phyloP scores from a whole-genome alignment of 2,888 invertebrate species.

The Hydropsyche betteni region DNA sequence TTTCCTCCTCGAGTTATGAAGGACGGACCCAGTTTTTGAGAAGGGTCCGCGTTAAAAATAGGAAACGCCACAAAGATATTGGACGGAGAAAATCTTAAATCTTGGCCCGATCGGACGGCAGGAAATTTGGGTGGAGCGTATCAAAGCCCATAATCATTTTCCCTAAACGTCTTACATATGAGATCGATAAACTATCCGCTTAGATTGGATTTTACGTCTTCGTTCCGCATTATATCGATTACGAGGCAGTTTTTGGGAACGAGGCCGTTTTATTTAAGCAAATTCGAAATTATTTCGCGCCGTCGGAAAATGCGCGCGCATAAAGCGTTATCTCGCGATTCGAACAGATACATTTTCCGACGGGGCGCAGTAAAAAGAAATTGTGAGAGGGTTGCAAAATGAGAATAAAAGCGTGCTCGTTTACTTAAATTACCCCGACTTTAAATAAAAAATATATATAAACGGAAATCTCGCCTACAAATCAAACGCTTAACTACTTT shows the following conservation, averaged over 20 bases:
- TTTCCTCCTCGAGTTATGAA: slow-evolving; percentile 1
- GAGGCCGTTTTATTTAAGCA: too few species aligned
- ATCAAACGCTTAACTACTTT: not conserved
- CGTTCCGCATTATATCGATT: too few species aligned
- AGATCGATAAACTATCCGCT: too few species aligned
- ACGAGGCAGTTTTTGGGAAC: too few species aligned
- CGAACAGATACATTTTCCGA: slow-evolving; percentile 6
- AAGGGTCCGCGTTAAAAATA: slow-evolving; percentile 17
- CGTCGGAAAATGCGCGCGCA: not conserved
- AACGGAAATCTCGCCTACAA: not conserved
- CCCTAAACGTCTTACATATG: not conserved
- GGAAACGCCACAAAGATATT: not conserved
- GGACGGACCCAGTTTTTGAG: not conserved
- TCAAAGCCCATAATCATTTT: slow-evolving; percentile 15
- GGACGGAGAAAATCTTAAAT: slow-evolving; percentile 2
- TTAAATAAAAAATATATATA: not conserved
- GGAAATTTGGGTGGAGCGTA: slow-evolving; percentile 5
- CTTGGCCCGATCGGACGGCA: not conserved
- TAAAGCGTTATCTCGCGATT: slow-evolving; percentile 8
- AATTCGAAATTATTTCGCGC: not conserved
- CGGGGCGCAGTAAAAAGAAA: slow-evolving; percentile 6
- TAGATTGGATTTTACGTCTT: too few species aligned
- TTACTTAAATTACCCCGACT: slow-evolving; percentile 11
- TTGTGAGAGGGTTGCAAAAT: slow-evolving; percentile 27
- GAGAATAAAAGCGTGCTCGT: slow-evolving; percentile 7